A percentile compares a stretch with the other conserved stretches of the same genome.
phyloP scores from a whole-genome alignment of 2,888 invertebrate species.

The Panorpa germanica region DNA sequence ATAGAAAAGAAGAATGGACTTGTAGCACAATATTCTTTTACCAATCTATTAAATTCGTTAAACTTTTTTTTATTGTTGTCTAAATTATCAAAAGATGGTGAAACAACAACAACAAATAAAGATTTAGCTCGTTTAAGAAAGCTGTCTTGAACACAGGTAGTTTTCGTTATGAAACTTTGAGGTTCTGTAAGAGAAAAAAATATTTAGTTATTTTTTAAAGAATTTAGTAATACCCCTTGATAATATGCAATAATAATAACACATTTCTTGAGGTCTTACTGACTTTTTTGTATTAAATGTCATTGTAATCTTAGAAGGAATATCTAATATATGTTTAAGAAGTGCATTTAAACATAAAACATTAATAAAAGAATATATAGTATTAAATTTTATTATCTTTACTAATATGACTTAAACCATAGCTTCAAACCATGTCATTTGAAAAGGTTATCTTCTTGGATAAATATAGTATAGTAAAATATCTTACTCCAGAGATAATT shows the following conservation, averaged over 20 bases:
- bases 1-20: slow-evolving; percentile 65
- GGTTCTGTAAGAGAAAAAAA: no score
- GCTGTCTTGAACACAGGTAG: slow-evolving; percentile 21
- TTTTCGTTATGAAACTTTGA: no score
- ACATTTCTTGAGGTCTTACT: no score
- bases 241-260: no score
- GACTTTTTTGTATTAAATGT: no score
- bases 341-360: slow-evolving; percentile 4
- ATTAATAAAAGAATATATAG: slow-evolving; percentile 10
- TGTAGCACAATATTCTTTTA: no score
- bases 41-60: slow-evolving; percentile 58
- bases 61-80: slow-evolving; percentile 65
- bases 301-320: no score
- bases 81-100: slow-evolving; percentile 57
- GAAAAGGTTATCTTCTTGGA: no score
- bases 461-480: slow-evolving; percentile 30
- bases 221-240: no score
- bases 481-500: slow-evolving; percentile 55
- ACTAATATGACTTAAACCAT: no score
- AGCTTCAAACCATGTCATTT: no score
- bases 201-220: no score
- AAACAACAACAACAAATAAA: slow-evolving; percentile 73
- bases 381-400: slow-evolving; percentile 8
- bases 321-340: slow-evolving; percentile 4
- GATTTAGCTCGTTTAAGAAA: slow-evolving; percentile 53